phyloP scores from a whole-genome alignment of 2,113 vertebrate genomes.

The Cairina moschata region DNA sequence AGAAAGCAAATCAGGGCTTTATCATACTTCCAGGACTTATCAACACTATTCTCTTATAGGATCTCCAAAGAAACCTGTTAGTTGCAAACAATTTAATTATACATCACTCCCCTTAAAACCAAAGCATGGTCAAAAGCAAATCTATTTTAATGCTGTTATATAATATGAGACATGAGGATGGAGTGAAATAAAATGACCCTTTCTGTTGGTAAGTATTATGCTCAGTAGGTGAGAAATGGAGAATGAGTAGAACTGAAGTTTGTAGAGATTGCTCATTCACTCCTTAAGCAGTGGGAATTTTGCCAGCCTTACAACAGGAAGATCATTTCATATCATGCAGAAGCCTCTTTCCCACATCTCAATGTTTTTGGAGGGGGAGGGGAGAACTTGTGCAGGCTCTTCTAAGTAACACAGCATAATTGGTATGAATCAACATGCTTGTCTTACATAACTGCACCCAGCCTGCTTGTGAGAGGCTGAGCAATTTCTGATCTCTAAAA shows the following conservation, averaged over 20 bases:
- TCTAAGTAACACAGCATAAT: constrained; percentile 42
- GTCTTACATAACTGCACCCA: constrained; percentile 19
- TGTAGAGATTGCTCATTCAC: neutral
- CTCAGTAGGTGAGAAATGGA: neutral
- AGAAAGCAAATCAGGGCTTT: neutral
- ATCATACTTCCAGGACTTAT: neutral
- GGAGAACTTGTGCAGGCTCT: neutral
- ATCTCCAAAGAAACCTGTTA: neutral
- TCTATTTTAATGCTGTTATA: neutral
- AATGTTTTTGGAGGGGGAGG: neutral
- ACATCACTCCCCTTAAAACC: neutral
- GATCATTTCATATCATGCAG: neutral
- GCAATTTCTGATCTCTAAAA: constrained; percentile 37
- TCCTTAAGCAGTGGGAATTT: neutral
- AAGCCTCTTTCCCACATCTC: neutral
- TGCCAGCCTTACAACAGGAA: neutral
- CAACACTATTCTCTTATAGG: neutral
- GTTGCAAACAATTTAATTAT: neutral
- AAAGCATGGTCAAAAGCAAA: neutral
- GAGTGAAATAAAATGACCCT: neutral
- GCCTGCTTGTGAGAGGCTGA: constrained; percentile 5
- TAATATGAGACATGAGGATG: neutral
- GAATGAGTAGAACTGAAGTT: neutral
- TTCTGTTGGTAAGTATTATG: neutral
- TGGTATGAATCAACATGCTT: constrained; percentile 54